Percentiles rank a stretch among this genome's conserved stretches.
Conservation (phyloP, 2,888 invertebrate species). For the Phortica magna region DNA sequence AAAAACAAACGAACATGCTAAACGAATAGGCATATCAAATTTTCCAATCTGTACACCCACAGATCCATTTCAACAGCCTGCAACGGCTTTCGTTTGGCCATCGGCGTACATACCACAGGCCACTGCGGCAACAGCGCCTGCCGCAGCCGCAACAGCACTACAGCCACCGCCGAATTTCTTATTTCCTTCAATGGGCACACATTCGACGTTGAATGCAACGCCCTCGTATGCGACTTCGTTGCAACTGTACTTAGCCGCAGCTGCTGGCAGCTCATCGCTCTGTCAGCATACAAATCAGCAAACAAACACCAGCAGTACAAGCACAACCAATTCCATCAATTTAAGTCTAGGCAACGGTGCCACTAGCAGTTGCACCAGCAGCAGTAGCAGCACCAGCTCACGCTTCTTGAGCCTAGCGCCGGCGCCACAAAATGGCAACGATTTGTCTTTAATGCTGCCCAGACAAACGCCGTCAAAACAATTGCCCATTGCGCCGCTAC, state of each 20-base stretch:
- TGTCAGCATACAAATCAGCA: constrained; percentile 81
- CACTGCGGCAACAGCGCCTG: constrained; percentile 48
- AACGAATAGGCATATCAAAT: constrained; percentile 47
- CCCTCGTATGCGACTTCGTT: constrained; percentile 79
- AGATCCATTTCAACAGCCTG: constrained; percentile 76
- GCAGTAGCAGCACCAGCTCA: constrained; percentile 65
- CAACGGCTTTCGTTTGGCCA: constrained; percentile 75
- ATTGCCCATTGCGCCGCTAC: constrained; percentile 56
- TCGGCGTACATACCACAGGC: constrained; percentile 74
- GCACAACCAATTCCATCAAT: constrained; percentile 69
- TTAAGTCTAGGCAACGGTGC: constrained; percentile 63
- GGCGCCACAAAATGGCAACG: constrained; percentile 40
- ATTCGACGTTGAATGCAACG: constrained; percentile 64
- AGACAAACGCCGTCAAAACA: constrained; percentile 41
- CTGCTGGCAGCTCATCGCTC: constrained; percentile 78
- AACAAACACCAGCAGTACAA: constrained; percentile 77
- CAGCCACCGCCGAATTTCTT: constrained; percentile 74
- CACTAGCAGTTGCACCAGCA: constrained; percentile 65
- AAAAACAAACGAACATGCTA: constrained; percentile 36
- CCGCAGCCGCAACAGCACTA: constrained; percentile 65
- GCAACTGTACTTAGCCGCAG: constrained; percentile 80
- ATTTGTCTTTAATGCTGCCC: constrained; percentile 40
- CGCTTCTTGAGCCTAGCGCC: constrained; percentile 67
- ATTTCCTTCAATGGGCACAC: constrained; percentile 73
- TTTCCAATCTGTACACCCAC: constrained; percentile 77